Evolutionary conservation across 1,140 invertebrate species (phyloP), one percentile per base, ranked within the genome.

Genomic region (Cecropterus lyciades): DNA sequence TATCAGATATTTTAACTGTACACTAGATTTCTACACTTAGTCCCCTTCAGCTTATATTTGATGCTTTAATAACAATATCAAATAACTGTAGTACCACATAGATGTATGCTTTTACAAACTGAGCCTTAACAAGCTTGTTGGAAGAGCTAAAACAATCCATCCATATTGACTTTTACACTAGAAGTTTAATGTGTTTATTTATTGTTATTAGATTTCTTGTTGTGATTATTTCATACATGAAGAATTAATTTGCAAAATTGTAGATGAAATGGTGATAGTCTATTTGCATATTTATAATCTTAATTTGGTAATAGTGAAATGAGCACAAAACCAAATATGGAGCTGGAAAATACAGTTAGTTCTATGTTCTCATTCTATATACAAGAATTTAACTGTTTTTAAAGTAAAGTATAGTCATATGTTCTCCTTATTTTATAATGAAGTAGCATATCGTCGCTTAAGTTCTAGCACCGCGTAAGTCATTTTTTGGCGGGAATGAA

Each of bases 21-120:
- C 5, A 49, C 27, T 13, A 27, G 14, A 59, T 59, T 27, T 46
- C 4, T 46, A 59, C 11, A 60, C 42, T 60, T 16, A 49, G 16
- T 52, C 27, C 37, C n/a, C 10, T 48, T 10, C 16, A 49, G 57
- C 45, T 60, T 60, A 60, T 48, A 48, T 49, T 24, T 20, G 57
- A 60, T 45, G 57, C 57, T 49, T 60, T 60, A 37, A 52, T 52
- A 52, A 60, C 30, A 60, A 60, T 60, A 60, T 60, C 57, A 49
- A 60, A 60, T 60, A 27, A 49, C 57, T 60, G 56, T 48, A 37
- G 30, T 49, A 49, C 33, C 9, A 15, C 15, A 46, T 60, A 15
- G 20, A 30, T 30, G 3, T 20, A 24, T 40, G 46, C 27, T 49
- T 27, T 51, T 51, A 17, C 48, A 62, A 51, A 40, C 6, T 62